Evolutionary conservation across 2,113 vertebrate species (phyloP).

Genomic region (Tetrao urogallus): DNA sequence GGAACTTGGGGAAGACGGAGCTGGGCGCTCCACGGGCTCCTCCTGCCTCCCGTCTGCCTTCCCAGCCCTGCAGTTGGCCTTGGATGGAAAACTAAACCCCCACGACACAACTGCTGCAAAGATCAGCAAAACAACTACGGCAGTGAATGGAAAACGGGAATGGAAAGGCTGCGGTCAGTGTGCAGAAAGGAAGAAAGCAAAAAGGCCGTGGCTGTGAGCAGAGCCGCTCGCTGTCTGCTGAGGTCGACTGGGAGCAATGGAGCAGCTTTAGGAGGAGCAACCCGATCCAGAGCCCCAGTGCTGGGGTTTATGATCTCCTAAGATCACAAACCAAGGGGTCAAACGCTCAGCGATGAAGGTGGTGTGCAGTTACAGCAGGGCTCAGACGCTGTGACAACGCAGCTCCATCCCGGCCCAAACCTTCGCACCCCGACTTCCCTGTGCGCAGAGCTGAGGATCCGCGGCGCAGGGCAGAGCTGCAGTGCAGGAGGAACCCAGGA

Average conservation of each 20-base stretch:
- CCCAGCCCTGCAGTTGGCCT: neutral
- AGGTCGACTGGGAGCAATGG: neutral
- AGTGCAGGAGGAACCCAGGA: too few species aligned
- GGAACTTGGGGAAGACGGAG: too few species aligned
- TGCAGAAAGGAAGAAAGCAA: neutral
- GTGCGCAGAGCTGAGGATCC: too few species aligned
- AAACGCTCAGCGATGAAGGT: conserved; percentile 47
- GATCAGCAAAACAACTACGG: neutral
- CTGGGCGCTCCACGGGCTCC: neutral
- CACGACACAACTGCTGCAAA: rapidly evolving
- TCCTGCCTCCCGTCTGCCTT: neutral
- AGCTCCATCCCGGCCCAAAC: neutral
- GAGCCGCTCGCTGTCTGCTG: neutral
- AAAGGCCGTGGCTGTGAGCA: neutral
- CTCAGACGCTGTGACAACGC: neutral
- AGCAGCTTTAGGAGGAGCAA: conserved; percentile 28
- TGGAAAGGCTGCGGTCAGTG: neutral
- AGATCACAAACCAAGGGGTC: conserved; percentile 66
- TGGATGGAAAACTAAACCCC: neutral
- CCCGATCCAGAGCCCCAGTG: neutral
- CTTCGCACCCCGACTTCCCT: too few species aligned
- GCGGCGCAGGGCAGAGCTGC: too few species aligned
- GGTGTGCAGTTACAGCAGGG: conserved; percentile 48
- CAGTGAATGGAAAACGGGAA: neutral
- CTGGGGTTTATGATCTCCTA: neutral